These are phyloP conservation scores for Ectemnius continuus DNA, from an alignment of 2,888 invertebrate species.

Conservation along the genomic window DNA sequence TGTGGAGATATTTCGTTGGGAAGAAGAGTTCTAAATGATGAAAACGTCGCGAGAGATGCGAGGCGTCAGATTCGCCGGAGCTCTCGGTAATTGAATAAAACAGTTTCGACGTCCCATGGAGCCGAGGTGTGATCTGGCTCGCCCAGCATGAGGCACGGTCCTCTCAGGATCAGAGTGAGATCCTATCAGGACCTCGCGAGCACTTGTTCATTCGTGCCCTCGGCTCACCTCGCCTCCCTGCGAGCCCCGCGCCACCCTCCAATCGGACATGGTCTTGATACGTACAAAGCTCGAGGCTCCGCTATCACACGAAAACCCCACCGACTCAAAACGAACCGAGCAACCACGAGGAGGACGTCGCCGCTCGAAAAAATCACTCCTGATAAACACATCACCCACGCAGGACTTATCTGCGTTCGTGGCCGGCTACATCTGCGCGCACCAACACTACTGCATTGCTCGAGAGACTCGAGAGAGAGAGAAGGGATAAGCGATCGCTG, in stretches of 20 bases:
- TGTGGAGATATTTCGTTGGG: no score
- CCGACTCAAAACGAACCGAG: conserved; percentile 6
- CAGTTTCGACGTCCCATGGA: conserved; percentile 68
- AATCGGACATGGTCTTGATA: conserved; percentile 32
- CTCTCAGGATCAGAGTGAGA: conserved; percentile 54
- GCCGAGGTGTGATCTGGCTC: conserved; percentile 72
- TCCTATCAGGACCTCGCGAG: conserved; percentile 56
- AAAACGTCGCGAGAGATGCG: conserved; percentile 30
- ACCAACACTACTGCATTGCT: no score
- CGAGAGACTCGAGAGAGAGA: no score
- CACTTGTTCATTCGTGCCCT: conserved; percentile 27
- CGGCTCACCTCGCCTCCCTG: conserved; percentile 17
- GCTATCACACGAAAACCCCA: not conserved
- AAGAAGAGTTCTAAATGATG: conserved; percentile 8
- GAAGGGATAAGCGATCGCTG: no score
- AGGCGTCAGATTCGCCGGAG: conserved; percentile 52
- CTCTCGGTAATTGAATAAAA: conserved; percentile 71
- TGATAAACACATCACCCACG: not conserved
- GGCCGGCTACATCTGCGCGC: no score
- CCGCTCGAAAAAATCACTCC: not conserved
- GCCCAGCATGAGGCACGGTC: conserved; percentile 69
- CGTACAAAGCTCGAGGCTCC: conserved; percentile 18
- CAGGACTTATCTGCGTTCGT: no score
- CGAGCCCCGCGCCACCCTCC: conserved; percentile 15
- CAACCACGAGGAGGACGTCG: not conserved